Conservation (phyloP, 1,140 invertebrate genomes). For the Gerris buenoi region DNA sequence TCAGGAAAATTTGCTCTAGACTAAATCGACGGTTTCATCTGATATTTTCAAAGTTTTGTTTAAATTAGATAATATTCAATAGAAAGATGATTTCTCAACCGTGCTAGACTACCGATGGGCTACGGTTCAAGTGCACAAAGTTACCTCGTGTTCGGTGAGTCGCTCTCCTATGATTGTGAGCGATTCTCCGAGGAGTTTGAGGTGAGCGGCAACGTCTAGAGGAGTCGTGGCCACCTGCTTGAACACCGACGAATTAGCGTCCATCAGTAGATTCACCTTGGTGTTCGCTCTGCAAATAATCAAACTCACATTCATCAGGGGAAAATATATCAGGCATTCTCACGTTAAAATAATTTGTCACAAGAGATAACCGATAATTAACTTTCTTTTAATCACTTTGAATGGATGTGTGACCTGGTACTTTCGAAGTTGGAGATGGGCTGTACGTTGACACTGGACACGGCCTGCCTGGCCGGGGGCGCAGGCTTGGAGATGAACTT, state of each 20-base stretch:
- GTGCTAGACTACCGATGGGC: too few species aligned
- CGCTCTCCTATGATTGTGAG: slow-evolving; percentile 82
- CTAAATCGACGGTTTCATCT: too few species aligned
- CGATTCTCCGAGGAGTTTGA: slow-evolving; percentile 83
- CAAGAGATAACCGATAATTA: too few species aligned
- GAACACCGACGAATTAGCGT: slow-evolving; percentile 30
- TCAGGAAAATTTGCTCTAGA: too few species aligned
- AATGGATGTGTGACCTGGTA: too few species aligned
- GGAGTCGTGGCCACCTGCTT: slow-evolving; percentile 62
- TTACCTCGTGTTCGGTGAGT: slow-evolving; percentile 62
- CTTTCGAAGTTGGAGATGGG: slow-evolving; percentile 24
- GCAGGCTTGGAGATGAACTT: slow-evolving; percentile 5
- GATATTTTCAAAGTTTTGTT: too few species aligned
- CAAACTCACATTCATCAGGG: not conserved
- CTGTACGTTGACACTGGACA: slow-evolving; percentile 30
- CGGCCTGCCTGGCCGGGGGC: slow-evolving; percentile 23
- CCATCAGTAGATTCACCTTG: slow-evolving; percentile 9
- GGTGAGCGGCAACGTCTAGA: slow-evolving; percentile 80
- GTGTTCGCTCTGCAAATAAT: not conserved
- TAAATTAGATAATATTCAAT: too few species aligned
- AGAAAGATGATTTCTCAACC: too few species aligned
- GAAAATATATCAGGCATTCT: too few species aligned
- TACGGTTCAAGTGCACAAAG: too few species aligned
- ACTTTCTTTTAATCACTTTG: too few species aligned
- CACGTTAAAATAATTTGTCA: too few species aligned